Percentiles rank a stretch among this genome's conserved stretches.
Conservation (phyloP, 2,113 vertebrate genomes). For the Todiramphus saurophagus region DNA sequence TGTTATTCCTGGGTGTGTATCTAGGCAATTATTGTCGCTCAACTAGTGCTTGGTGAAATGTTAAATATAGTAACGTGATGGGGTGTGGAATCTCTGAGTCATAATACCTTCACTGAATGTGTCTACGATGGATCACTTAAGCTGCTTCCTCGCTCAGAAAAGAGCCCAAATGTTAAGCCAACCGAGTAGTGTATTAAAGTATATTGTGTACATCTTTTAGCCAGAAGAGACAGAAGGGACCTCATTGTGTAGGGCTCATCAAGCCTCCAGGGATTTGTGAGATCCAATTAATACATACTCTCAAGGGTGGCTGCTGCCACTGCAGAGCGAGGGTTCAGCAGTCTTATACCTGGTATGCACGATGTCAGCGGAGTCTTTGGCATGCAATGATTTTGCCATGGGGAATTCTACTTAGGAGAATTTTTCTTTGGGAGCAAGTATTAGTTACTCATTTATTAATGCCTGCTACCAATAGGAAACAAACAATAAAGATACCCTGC, state of each 20-base stretch:
- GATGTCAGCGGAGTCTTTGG: not conserved
- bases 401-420: not conserved
- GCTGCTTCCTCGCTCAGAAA: not conserved
- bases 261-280: not conserved
- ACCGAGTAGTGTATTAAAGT: fast-evolving
- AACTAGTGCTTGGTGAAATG: not conserved
- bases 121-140: not conserved
- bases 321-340: not conserved
- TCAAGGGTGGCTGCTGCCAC: not conserved
- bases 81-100: not conserved
- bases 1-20: not conserved
- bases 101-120: not conserved
- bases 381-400: not conserved
- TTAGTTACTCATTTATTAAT: not conserved
- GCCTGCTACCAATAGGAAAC: not conserved
- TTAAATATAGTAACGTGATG: not conserved
- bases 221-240: not conserved
- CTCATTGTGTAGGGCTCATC: not conserved
- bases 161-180: not conserved
- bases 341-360: not conserved
- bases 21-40: not conserved
- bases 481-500: not conserved
- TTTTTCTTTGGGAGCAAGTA: not conserved
- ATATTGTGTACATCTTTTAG: not conserved
- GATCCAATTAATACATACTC: not conserved